Evolutionary conservation across 2,113 vertebrate genomes (phyloP), one percentile per base, ranked within the genome.

Genomic region (Microcebus lehilahytsara): DNA sequence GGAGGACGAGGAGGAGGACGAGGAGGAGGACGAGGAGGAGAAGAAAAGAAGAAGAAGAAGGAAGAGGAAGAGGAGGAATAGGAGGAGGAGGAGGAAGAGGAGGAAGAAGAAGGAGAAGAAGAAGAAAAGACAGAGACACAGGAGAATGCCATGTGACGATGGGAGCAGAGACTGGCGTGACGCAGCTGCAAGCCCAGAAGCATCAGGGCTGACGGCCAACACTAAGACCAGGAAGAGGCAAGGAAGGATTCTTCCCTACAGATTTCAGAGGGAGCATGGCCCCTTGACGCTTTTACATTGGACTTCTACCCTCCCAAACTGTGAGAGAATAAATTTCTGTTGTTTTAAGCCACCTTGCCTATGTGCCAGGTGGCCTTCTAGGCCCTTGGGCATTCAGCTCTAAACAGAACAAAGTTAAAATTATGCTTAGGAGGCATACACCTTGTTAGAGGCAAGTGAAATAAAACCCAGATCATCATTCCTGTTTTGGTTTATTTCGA

Each of bases 401-500:
- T 89, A 86, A 94, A 75, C 40, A 92, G 37, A 91, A 86, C 27
- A n/a, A 95, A 95, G 34, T 93, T 91, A 71, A 95, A 75, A 86
- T 83, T n/a, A 53, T 62, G 22, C 42, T 87, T 2, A 12, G 17
- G 37, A 42, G 37, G 14, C 27, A 78, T 6, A 75, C 9, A 49
- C 10, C 67, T 95, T 62, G 5, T 83, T 91, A 78, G 79, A 74
- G 62, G 56, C 49, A 86, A 89, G 60, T 51, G 51, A 79, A 87
- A 32, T 83, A 49, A 96, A 53, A 62, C 3, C 72, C 58, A 79
- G 17, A 46, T 80, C 12, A 91, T 19, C 37, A 27, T 85, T 92
- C 75, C 40, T 91, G 17, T 71, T 91, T 88, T 66, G 67, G 19
- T 53, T 93, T 94, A 69, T 75, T 95, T 58, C 66, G 62, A 22